These are phyloP conservation scores for Campoplex nolae DNA, from an alignment of 2,888 invertebrate genomes.

Conservation along the genomic window DNA sequence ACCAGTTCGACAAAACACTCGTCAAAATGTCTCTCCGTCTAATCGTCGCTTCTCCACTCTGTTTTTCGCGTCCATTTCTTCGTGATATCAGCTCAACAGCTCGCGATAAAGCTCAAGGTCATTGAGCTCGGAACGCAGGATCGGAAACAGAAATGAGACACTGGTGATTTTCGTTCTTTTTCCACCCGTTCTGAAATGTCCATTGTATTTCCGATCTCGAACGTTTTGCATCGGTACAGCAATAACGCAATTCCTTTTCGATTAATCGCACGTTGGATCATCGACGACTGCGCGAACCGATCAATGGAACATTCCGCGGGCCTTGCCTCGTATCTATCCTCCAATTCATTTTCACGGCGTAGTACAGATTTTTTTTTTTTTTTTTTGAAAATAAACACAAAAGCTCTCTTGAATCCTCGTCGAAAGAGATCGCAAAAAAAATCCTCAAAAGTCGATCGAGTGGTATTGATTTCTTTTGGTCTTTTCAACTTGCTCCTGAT, in stretches of 20 bases:
- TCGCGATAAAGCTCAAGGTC: background rate
- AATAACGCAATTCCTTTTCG: background rate
- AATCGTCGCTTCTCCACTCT: background rate
- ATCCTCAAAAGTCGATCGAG: slow-evolving; percentile 31
- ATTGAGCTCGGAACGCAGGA: slow-evolving; percentile 1
- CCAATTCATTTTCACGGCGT: background rate
- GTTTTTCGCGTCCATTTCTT: background rate
- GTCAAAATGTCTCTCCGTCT: slow-evolving; percentile 74
- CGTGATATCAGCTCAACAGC: slow-evolving; percentile 7
- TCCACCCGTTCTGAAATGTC: background rate
- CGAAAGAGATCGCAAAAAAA: background rate
- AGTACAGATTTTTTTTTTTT: background rate
- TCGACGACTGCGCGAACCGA: background rate
- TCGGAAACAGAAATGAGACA: slow-evolving; percentile 13
- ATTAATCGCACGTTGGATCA: background rate
- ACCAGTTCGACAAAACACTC: slow-evolving; percentile 77
- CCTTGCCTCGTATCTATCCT: background rate
- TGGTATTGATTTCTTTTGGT: background rate
- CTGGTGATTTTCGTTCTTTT: slow-evolving; percentile 1
- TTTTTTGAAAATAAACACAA: background rate
- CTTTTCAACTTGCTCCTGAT: background rate
- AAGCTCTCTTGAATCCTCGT: slow-evolving; percentile 9
- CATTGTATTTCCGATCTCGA: background rate
- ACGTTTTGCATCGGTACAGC: background rate
- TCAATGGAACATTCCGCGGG: background rate